Conservation (phyloP, 1,140 invertebrate genomes). For the Drosophila asahinai region DNA sequence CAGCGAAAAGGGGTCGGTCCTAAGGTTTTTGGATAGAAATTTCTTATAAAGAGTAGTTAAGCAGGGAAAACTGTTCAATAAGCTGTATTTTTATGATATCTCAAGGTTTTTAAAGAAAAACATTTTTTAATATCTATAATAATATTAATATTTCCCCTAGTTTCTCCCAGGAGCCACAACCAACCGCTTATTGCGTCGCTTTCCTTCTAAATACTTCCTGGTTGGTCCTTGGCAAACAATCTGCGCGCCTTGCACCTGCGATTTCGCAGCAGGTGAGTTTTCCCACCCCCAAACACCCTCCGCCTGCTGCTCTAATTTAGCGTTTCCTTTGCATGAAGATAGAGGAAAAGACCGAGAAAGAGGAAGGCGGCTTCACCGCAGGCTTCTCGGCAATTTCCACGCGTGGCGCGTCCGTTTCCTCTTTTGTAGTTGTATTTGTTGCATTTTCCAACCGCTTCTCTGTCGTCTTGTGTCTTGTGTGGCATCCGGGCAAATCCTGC, state of each 20-base stretch:
- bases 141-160: not conserved
- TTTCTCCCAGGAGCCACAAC: not conserved
- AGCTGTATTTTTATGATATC: too few relatives aligned
- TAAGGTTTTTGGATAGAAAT: not conserved
- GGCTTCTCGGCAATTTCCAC: slow-evolving; percentile 68
- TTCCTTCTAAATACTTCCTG: slow-evolving; percentile 70
- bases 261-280: slow-evolving; percentile 27
- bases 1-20: not conserved
- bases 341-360: slow-evolving; percentile 10
- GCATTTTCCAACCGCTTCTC: slow-evolving; percentile 27
- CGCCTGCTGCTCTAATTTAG: slow-evolving; percentile 66
- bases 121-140: too few relatives aligned
- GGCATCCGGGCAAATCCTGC: slow-evolving; percentile 34
- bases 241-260: slow-evolving; percentile 22
- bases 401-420: slow-evolving; percentile 64
- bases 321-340: slow-evolving; percentile 50
- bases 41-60: not conserved
- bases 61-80: not conserved
- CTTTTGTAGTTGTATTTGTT: slow-evolving; percentile 24
- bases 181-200: slow-evolving; percentile 9
- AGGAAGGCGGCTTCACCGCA: slow-evolving; percentile 42
- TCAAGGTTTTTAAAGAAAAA: too few relatives aligned
- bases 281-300: not conserved
- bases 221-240: slow-evolving; percentile 62
- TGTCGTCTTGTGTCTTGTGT: slow-evolving; percentile 6